Evolutionary conservation across 2,888 invertebrate species (phyloP).

Genomic region (Ferdinandea cuprea): DNA sequence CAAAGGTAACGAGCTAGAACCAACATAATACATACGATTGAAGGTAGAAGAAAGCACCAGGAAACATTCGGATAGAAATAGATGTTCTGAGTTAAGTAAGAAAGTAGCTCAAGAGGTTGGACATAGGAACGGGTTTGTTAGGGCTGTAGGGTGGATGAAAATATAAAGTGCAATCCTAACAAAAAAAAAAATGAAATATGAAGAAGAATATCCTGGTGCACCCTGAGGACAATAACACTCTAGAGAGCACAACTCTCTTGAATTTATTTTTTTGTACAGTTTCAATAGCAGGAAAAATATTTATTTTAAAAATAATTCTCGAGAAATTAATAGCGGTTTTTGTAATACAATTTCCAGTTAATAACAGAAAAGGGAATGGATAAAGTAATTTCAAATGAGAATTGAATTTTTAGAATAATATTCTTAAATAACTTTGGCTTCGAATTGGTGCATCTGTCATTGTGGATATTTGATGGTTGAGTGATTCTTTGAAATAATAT

Average conservation of each 20-base stretch:
- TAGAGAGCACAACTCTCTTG: background rate
- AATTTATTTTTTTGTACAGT: background rate
- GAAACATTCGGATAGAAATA: constrained; percentile 1
- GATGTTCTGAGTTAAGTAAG: background rate
- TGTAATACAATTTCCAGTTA: background rate
- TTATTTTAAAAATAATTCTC: background rate
- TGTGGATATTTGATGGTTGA: too few relatives aligned
- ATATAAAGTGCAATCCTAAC: background rate
- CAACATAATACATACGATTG: background rate
- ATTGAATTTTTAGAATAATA: too few relatives aligned
- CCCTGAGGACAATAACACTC: background rate
- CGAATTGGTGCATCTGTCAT: too few relatives aligned
- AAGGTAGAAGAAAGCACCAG: background rate
- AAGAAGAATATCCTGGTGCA: constrained; percentile 19
- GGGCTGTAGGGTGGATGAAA: background rate
- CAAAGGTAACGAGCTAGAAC: background rate
- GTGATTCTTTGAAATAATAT: too few relatives aligned
- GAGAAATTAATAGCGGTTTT: background rate
- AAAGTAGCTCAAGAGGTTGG: background rate
- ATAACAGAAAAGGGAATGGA: background rate
- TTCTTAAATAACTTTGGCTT: too few relatives aligned
- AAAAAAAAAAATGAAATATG: background rate
- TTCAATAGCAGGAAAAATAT: constrained; percentile 25
- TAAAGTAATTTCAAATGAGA: background rate
- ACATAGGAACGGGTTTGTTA: background rate